Conservation (phyloP, 2,113 vertebrate genomes). For the Pseudorhombus dupliciocellatus region DNA sequence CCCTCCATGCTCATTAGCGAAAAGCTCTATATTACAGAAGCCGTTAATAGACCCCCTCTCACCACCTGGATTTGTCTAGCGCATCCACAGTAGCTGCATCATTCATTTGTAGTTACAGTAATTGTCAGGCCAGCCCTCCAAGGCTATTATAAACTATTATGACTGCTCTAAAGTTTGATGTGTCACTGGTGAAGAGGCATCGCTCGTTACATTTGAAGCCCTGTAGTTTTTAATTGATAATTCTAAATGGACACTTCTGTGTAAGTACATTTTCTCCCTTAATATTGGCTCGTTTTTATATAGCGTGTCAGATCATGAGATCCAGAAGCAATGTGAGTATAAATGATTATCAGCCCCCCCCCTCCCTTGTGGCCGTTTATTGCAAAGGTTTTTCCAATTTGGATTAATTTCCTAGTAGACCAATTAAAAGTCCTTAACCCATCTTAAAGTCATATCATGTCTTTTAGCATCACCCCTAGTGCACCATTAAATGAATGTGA, state of each 20-base stretch:
- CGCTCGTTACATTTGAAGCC: not conserved
- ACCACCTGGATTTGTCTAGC: constrained; percentile 13
- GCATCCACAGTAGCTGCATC: not conserved
- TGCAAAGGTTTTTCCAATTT: not conserved
- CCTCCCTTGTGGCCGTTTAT: not conserved
- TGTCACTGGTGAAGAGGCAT: not conserved
- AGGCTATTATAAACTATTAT: constrained; percentile 13
- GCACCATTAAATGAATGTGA: not conserved
- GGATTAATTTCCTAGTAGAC: constrained; percentile 2
- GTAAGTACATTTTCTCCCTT: not conserved
- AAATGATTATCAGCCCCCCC: not conserved
- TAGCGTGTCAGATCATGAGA: not conserved
- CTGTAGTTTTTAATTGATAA: constrained; percentile 1
- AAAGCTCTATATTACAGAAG: constrained; percentile 19
- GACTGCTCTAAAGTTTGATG: not conserved
- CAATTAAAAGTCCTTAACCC: not conserved
- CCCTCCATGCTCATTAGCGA: constrained; percentile 48
- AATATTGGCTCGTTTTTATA: no score
- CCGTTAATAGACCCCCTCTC: constrained; percentile 3
- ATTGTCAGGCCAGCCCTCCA: not conserved
- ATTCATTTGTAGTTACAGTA: not conserved
- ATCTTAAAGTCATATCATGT: not conserved
- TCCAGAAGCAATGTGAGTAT: not conserved
- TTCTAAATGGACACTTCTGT: constrained; percentile 28
- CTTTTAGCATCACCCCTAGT: not conserved